phyloP scores from a whole-genome alignment of 2,113 vertebrate species.

The Cynoglossus semilaevis region DNA sequence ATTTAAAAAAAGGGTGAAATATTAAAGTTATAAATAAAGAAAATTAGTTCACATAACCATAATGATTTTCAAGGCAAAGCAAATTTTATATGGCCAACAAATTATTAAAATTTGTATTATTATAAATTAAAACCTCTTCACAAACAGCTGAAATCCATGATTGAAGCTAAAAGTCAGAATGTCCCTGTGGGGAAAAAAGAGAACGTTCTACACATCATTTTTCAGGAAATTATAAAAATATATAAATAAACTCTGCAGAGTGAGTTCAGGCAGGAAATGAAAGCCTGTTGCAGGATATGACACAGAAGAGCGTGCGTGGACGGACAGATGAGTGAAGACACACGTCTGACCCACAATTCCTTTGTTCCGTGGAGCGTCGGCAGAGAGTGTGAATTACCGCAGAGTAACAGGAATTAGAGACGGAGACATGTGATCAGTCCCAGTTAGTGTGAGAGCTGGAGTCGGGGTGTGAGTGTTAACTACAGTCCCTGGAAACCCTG shows the following conservation, averaged over 20 bases:
- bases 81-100: too few relatives aligned
- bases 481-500: constrained; percentile 49
- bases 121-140: too few relatives aligned
- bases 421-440: constrained; percentile 47
- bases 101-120: too few relatives aligned
- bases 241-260: constrained; percentile 20
- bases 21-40: too few relatives aligned
- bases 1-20: too few relatives aligned
- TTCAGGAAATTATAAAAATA: constrained; percentile 10
- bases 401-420: constrained; percentile 27
- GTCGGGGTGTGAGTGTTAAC: constrained; percentile 62
- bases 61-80: too few relatives aligned
- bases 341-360: constrained; percentile 42
- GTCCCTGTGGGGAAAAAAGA: too few relatives aligned
- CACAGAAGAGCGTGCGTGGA: constrained; percentile 18
- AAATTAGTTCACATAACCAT: too few relatives aligned
- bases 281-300: constrained; percentile 55
- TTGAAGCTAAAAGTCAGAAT: too few relatives aligned
- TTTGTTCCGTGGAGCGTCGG: constrained; percentile 59
- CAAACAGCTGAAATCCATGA: too few relatives aligned
- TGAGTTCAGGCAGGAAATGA: constrained; percentile 59
- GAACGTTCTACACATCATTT: too few relatives aligned
- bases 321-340: constrained; percentile 37
- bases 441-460: constrained; percentile 51
- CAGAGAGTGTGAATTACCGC: constrained; percentile 45